Percentiles rank a stretch among this genome's conserved stretches.
phyloP scores from a whole-genome alignment of 1,140 invertebrate genomes.

The Pseudomyrmex dendroicus region DNA sequence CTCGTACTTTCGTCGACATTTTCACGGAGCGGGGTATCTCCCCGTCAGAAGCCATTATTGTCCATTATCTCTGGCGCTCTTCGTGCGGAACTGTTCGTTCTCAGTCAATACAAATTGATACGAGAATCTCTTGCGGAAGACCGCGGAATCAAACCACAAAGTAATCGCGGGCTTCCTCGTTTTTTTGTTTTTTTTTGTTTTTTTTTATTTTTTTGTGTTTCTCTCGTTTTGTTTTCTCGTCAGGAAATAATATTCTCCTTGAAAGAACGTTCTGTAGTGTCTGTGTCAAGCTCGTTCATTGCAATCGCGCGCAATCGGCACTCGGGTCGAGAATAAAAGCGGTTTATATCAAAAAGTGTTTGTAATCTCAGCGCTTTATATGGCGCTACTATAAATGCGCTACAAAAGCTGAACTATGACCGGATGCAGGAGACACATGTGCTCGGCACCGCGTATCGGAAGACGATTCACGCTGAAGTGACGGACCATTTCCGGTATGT shows the following conservation, averaged over 20 bases:
- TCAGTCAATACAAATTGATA: constrained; percentile 52
- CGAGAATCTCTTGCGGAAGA: constrained; percentile 53
- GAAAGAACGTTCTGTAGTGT: not conserved
- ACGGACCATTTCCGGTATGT: constrained; percentile 96
- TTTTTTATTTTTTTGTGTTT: too few species aligned
- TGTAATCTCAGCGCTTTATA: constrained; percentile 79
- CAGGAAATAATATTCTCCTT: not conserved
- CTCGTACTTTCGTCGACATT: constrained; percentile 38
- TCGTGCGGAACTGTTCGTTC: constrained; percentile 49
- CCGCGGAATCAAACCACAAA: not conserved
- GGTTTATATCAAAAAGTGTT: constrained; percentile 66
- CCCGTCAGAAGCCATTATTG: constrained; percentile 54
- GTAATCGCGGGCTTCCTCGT: too few species aligned
- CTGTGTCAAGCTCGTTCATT: constrained; percentile 3
- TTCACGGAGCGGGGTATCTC: constrained; percentile 1
- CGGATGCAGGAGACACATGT: constrained; percentile 96
- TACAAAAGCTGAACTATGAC: constrained; percentile 94
- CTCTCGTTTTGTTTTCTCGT: too few species aligned
- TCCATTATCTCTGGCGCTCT: constrained; percentile 53
- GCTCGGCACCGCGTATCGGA: constrained; percentile 96
- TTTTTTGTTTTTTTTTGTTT: too few species aligned
- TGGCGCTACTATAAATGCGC: constrained; percentile 83
- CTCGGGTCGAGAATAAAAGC: constrained; percentile 43
- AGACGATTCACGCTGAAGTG: constrained; percentile 96
- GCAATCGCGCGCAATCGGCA: constrained; percentile 29